phyloP scores from a whole-genome alignment of 2,113 vertebrate genomes.

The Pavo muticus region DNA sequence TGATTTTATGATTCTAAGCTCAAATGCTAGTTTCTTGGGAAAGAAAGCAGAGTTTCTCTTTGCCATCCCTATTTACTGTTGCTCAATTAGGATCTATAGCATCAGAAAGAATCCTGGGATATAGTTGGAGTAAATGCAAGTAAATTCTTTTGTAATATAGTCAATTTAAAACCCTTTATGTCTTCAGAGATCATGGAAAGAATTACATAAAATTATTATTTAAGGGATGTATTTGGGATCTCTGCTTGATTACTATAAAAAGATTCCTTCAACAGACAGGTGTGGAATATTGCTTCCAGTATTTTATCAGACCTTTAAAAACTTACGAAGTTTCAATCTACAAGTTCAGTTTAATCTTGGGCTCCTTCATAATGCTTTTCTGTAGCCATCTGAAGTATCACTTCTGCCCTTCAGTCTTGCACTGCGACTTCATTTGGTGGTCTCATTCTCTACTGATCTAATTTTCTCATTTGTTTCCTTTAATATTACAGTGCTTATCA shows the following conservation, averaged over 20 bases:
- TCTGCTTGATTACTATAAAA: neutral
- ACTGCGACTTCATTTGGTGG: neutral
- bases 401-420: neutral
- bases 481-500: neutral
- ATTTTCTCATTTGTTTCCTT: neutral
- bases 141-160: neutral
- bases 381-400: neutral
- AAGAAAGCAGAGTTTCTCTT: neutral
- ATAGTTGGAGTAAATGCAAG: neutral
- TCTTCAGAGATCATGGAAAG: neutral
- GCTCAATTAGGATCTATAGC: neutral
- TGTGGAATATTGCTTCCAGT: neutral
- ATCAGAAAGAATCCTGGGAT: neutral
- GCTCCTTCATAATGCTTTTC: neutral
- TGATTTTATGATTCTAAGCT: neutral
- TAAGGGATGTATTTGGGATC: rapidly evolving
- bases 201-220: neutral
- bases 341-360: neutral
- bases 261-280: neutral
- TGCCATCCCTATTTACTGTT: neutral
- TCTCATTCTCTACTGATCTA: neutral
- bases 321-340: neutral
- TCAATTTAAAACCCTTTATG: neutral
- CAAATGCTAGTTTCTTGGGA: neutral
- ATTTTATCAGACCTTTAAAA: neutral